Base-by-base conservation (phyloP, 2,888 invertebrate genomes). In the Dasysyrphus albostriatus region DNA sequence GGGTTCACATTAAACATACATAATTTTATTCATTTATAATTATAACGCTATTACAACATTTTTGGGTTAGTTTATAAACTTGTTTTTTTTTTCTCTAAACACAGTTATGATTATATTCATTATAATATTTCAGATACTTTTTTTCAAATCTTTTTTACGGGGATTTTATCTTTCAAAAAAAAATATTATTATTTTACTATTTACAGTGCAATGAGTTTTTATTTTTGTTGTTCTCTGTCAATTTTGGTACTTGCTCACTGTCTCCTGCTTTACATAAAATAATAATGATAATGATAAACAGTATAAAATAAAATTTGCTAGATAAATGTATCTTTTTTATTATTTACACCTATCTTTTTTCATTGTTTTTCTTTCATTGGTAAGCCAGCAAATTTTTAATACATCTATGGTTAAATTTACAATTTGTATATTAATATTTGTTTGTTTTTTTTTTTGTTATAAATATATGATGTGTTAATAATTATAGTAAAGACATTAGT, bases 21-120 rank as follows among this genome's bases (percentile, higher is more conserved):
- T 74, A 24, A 61, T 61, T 61, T 61, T 82, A 61, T 69, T 70
- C 73, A 59, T 67, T 79, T 69, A 77, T 58, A 63, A 75, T 75
- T 54, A 81, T 80, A 88, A 88, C 79, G 79, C 83, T 79, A 87
- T 70, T 87, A 87, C 87, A 87, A 88, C 87, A 76, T 88, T 83
- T 85, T 76, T 72, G 37, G 67, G 87, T 88, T 88, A 88, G 79
- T 83, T 63, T 80, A 56, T 88, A 59, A 83, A 74, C 56, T 67
- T 67, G 44, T 76, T 65, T 37, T 77, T 73, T 67, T 51, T 56
- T 72, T 12, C 42, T 72, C 61, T 61, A 49, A 75, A 75, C 70
- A 83, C 75, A 65, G 61, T 73, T 42, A 65, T 70, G 49, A 51
- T 72, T 77, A 77, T 47, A 74, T 77, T 19, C 70, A 63, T 74